phyloP scores from a whole-genome alignment of 1,140 invertebrate genomes.

The Caenorhabditis latens region DNA sequence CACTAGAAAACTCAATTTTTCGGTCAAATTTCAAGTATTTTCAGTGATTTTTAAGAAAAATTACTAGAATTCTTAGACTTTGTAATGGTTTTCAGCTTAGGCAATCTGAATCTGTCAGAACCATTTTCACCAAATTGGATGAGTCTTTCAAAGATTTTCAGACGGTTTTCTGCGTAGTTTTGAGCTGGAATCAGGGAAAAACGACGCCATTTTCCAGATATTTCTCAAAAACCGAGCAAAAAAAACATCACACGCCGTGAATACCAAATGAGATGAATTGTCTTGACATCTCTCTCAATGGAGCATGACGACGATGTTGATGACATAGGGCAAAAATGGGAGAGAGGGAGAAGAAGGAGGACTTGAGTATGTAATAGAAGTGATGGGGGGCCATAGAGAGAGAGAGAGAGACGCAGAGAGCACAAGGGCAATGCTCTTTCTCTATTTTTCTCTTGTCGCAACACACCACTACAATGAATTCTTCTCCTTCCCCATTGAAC shows the following conservation, averaged over 20 bases:
- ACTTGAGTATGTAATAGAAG: constrained; percentile 17
- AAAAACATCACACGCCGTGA: neutral
- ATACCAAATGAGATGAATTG: neutral
- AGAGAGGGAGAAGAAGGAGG: neutral
- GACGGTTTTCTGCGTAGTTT: too few relatives aligned
- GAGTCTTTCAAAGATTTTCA: too few relatives aligned
- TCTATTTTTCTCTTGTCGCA: constrained; percentile 28
- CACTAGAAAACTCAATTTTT: too few relatives aligned
- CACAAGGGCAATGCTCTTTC: constrained; percentile 39
- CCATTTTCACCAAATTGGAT: too few relatives aligned
- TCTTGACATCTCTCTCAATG: constrained; percentile 8
- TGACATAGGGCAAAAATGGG: constrained; percentile 12
- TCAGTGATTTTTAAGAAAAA: too few relatives aligned
- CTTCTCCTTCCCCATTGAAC: neutral
- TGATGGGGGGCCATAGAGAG: neutral
- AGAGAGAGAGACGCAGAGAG: constrained; percentile 8
- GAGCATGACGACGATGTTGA: constrained; percentile 18
- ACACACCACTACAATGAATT: constrained; percentile 35
- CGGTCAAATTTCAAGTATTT: too few relatives aligned
- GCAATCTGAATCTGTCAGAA: too few relatives aligned
- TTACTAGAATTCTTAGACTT: too few relatives aligned
- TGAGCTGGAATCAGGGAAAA: neutral
- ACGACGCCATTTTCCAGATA: too few relatives aligned
- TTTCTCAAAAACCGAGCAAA: neutral
- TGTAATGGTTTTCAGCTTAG: too few relatives aligned